Conservation (phyloP, 2,797 vertebrate genomes). For the Harpagifer antarcticus region DNA sequence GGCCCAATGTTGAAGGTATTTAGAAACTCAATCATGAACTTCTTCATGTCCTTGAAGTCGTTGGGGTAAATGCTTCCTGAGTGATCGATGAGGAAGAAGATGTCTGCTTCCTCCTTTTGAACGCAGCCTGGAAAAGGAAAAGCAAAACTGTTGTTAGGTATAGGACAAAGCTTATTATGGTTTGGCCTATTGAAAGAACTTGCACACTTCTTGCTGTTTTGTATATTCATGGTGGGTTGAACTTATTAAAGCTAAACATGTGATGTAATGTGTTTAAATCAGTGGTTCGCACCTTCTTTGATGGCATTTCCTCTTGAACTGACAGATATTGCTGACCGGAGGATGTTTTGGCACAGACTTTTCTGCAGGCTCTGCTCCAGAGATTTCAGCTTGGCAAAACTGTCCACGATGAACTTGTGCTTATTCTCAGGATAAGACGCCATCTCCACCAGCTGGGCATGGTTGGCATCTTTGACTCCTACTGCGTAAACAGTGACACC, state of each 20-base stretch:
- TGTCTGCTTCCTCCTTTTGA: slow-evolving; percentile 84
- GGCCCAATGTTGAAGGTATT: slow-evolving; percentile 78
- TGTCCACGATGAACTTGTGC: slow-evolving; percentile 73
- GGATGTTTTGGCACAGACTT: slow-evolving; percentile 76
- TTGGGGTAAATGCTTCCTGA: slow-evolving; percentile 76
- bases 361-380: slow-evolving; percentile 73
- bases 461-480: slow-evolving; percentile 70
- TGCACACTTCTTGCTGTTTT: neutral
- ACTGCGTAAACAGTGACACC: slow-evolving; percentile 81
- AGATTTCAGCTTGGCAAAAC: slow-evolving; percentile 73
- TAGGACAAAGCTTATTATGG: neutral
- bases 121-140: slow-evolving; percentile 76
- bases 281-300: slow-evolving; percentile 72
- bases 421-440: slow-evolving; percentile 78
- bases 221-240: no score
- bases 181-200: no score
- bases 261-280: no score
- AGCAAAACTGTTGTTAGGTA: neutral
- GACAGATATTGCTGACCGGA: neutral
- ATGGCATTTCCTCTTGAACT: neutral
- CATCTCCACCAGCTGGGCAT: slow-evolving; percentile 72
- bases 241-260: neutral
- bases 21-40: slow-evolving; percentile 80
- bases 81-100: slow-evolving; percentile 88
- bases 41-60: slow-evolving; percentile 84